Conservation (phyloP, 2,888 invertebrate species). For the Alloscopus bannaensis region DNA sequence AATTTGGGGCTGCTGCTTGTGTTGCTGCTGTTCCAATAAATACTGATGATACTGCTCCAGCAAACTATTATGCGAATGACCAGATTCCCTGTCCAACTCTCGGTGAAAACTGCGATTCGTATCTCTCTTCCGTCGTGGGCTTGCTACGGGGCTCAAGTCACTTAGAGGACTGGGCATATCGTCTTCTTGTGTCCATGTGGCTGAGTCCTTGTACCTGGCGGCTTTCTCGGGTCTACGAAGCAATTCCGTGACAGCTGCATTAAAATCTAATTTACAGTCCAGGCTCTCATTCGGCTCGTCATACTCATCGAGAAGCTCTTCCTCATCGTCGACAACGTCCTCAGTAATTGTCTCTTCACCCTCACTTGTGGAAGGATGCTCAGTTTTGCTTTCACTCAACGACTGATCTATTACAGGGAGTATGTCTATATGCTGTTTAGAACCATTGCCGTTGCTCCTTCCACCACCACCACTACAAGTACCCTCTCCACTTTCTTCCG, state of each 20-base stretch:
- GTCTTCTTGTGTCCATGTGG: constrained; percentile 73
- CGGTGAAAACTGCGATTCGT: constrained; percentile 29
- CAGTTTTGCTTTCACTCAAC: constrained; percentile 53
- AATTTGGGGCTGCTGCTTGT: constrained; percentile 45
- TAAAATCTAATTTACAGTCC: constrained; percentile 65
- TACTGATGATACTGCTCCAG: constrained; percentile 64
- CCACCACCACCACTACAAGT: constrained; percentile 30
- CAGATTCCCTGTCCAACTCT: constrained; percentile 42
- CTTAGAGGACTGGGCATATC: constrained; percentile 72
- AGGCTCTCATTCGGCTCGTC: constrained; percentile 62
- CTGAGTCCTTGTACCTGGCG: constrained; percentile 66
- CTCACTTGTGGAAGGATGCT: constrained; percentile 57
- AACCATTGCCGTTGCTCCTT: constrained; percentile 6
- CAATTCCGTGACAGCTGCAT: constrained; percentile 56
- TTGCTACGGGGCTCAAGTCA: constrained; percentile 68
- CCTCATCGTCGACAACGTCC: constrained; percentile 59
- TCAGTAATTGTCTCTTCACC: constrained; percentile 56
- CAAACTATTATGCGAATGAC: constrained; percentile 51
- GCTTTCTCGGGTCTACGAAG: constrained; percentile 36
- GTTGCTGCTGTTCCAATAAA: constrained; percentile 56
- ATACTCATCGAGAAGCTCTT: constrained; percentile 64
- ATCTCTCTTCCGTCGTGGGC: constrained; percentile 60
- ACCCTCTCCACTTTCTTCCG: constrained; percentile 11
- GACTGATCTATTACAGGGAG: constrained; percentile 56
- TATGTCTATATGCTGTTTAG: constrained; percentile 40